Percentiles rank a stretch among this genome's conserved stretches.
These are phyloP conservation scores for Trachymyrmex cornetzi DNA, from an alignment of 1,140 invertebrate species.

Conservation along the genomic window DNA sequence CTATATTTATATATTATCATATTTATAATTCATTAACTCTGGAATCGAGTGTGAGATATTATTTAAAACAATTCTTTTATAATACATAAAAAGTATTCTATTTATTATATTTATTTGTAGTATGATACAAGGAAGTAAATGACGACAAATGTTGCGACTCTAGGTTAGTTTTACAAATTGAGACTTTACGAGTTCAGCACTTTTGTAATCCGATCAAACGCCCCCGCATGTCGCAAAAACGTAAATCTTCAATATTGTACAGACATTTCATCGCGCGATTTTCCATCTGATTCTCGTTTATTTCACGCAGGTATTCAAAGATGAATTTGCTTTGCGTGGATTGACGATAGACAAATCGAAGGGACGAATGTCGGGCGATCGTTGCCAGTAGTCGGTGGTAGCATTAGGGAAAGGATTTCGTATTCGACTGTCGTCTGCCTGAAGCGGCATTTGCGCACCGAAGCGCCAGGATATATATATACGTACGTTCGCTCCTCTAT, in stretches of 20 bases:
- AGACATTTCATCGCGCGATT: conserved; percentile 15
- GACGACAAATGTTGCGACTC: background rate
- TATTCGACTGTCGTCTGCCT: conserved; percentile 73
- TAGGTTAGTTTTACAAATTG: background rate
- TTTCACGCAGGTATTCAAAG: conserved; percentile 5
- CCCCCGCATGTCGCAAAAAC: background rate
- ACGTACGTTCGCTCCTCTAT: conserved; percentile 10
- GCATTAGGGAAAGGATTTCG: conserved; percentile 72
- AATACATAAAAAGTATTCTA: background rate
- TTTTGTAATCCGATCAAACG: conserved; percentile 2
- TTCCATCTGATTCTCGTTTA: conserved; percentile 19
- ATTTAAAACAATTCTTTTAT: background rate
- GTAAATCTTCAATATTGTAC: background rate
- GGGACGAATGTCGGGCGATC: conserved; percentile 54
- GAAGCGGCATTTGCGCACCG: conserved; percentile 67
- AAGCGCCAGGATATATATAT: conserved; percentile 46
- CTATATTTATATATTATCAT: background rate
- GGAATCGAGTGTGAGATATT: background rate
- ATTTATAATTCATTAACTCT: background rate
- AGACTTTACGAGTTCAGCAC: background rate
- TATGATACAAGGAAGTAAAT: background rate
- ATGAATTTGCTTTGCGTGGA: conserved; percentile 26
- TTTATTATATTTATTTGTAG: background rate
- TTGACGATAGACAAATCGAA: conserved; percentile 30
- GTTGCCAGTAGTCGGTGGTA: conserved; percentile 38